A percentile compares a stretch with the other conserved stretches of the same genome.
These are phyloP conservation scores for Crossaster papposus DNA, from an alignment of 53 echinoderm and acorn worm genomes.

Conservation along the genomic window DNA sequence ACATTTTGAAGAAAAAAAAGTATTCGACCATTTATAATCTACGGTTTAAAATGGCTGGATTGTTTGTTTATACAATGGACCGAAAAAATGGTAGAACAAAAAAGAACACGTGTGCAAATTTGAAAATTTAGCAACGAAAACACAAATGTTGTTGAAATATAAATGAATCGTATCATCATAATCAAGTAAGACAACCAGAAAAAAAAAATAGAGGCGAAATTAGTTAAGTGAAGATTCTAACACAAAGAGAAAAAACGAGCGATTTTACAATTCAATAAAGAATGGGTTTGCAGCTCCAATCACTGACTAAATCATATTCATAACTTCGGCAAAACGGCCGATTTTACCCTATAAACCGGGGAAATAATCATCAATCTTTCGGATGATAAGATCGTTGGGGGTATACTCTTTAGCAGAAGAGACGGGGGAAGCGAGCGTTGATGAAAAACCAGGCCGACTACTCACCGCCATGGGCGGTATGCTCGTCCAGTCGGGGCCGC, in stretches of 20 bases:
- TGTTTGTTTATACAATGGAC: too few species aligned
- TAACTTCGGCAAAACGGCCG: conserved; percentile 23
- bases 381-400: conserved; percentile 39
- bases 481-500: conserved; percentile 26
- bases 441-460: conserved; percentile 42
- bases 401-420: neutral
- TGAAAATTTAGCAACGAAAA: too few species aligned
- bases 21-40: neutral
- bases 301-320: conserved; percentile 31
- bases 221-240: neutral
- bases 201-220: neutral
- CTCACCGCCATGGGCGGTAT: conserved; percentile 29
- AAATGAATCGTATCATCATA: neutral
- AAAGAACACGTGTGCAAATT: too few species aligned
- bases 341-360: conserved; percentile 10
- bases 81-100: too few species aligned
- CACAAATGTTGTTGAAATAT: neutral
- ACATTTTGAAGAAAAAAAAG: neutral
- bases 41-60: too few species aligned
- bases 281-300: neutral
- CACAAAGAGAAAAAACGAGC: neutral
- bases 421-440: conserved; percentile 29
- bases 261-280: neutral
- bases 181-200: neutral
- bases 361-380: conserved; percentile 54